A percentile compares a stretch with the other conserved stretches of the same genome.
These are phyloP conservation scores for Amphibalanus amphitrite DNA, from an alignment of 1,140 invertebrate species.

Conservation along the genomic window DNA sequence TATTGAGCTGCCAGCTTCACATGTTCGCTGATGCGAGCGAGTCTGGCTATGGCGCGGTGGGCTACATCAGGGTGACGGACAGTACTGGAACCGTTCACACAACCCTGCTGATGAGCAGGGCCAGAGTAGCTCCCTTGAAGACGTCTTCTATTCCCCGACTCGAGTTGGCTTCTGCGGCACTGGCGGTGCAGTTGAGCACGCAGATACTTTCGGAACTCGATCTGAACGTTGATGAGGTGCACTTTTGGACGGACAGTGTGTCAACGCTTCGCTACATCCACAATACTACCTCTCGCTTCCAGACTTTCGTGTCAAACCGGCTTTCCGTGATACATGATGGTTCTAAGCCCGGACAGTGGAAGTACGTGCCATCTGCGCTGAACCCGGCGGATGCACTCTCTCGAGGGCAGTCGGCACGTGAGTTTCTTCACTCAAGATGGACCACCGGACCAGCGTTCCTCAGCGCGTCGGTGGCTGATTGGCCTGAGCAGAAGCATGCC, in stretches of 20 bases:
- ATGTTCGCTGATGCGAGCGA: no score
- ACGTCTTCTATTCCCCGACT: neutral
- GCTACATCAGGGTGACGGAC: no score
- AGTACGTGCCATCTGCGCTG: constrained; percentile 7
- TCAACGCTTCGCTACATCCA: constrained; percentile 6
- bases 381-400: constrained; percentile 12
- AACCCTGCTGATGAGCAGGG: no score
- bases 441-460: constrained; percentile 2
- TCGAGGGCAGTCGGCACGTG: constrained; percentile 6
- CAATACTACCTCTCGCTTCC: constrained; percentile 2
- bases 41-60: no score
- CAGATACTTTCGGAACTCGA: neutral
- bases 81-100: no score
- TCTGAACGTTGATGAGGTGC: neutral
- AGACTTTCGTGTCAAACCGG: constrained; percentile 13
- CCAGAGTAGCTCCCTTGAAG: no score
- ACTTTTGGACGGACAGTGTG: constrained; percentile 10
- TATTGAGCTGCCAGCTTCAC: no score
- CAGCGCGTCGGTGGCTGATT: neutral
- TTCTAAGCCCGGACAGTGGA: constrained; percentile 10
- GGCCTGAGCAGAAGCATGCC: neutral
- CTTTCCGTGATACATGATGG: constrained; percentile 8
- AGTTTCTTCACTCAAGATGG: constrained; percentile 4
- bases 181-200: neutral
- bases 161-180: constrained; percentile 7